phyloP scores from a whole-genome alignment of 2,113 vertebrate species.

The Cynopterus brachyotis region DNA sequence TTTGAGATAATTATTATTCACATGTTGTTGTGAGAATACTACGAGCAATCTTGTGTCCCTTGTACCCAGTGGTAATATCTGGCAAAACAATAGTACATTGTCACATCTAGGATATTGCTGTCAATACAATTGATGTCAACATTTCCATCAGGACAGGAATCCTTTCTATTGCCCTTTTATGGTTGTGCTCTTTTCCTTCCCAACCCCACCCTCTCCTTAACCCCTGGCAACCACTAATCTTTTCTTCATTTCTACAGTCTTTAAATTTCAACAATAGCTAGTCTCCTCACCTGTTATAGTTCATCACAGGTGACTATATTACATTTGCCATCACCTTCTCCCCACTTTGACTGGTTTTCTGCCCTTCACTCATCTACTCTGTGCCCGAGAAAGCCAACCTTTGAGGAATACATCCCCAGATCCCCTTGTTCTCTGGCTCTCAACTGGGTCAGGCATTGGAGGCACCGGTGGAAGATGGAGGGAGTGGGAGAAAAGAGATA shows the following conservation, averaged over 20 bases:
- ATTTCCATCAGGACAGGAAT: neutral
- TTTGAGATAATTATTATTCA: conserved; percentile 45
- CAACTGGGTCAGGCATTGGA: neutral
- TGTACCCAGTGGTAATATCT: neutral
- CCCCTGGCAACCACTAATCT: neutral
- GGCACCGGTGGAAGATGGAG: neutral
- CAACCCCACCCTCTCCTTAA: neutral
- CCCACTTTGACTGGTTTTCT: neutral
- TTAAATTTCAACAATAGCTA: neutral
- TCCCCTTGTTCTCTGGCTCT: neutral
- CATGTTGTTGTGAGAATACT: neutral
- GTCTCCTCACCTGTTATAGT: neutral
- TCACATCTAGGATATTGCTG: neutral
- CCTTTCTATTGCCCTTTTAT: neutral
- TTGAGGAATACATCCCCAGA: neutral
- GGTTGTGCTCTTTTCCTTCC: neutral
- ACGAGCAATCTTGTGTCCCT: neutral
- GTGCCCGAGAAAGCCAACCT: neutral
- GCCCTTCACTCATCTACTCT: neutral
- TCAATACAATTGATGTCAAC: neutral
- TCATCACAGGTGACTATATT: neutral
- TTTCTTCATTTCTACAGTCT: neutral
- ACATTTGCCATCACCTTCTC: neutral
- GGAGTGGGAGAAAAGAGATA: neutral
- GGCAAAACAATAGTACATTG: neutral